phyloP scores from a whole-genome alignment of 2,113 vertebrate genomes.

The Periophthalmus modestus region DNA sequence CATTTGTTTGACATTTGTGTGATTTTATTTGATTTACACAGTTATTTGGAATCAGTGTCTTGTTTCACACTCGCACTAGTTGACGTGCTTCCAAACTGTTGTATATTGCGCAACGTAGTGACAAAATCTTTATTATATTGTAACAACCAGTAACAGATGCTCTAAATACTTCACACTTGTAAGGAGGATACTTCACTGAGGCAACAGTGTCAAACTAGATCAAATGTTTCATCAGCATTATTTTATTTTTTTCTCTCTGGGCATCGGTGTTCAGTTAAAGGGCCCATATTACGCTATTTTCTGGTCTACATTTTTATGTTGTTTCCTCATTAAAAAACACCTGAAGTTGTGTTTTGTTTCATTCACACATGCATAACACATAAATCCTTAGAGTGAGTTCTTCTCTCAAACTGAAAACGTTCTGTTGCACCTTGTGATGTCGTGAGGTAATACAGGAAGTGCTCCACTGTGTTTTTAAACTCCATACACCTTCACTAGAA shows the following conservation, averaged over 20 bases:
- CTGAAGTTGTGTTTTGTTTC: no score
- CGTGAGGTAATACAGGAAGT: no score
- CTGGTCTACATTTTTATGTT: no score
- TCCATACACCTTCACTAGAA: no score
- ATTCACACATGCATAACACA: no score
- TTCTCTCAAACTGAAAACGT: no score
- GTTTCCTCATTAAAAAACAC: no score
- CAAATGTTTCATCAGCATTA: slow-evolving; percentile 25
- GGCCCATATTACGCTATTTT: no score
- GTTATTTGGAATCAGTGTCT: slow-evolving; percentile 33
- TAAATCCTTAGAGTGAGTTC: no score
- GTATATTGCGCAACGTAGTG: not conserved
- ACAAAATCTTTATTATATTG: slow-evolving; percentile 12
- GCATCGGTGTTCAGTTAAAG: not conserved
- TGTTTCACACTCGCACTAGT: slow-evolving; percentile 36
- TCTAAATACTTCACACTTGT: slow-evolving; percentile 18
- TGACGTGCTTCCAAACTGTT: not conserved
- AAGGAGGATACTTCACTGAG: slow-evolving; percentile 8
- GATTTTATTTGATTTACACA: slow-evolving; percentile 31
- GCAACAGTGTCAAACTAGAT: slow-evolving; percentile 30
- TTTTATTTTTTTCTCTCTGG: not conserved
- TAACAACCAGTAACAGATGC: slow-evolving; percentile 37
- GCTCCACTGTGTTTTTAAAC: no score
- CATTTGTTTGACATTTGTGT: slow-evolving; percentile 15
- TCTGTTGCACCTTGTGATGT: no score